A percentile compares a stretch with the other conserved stretches of the same genome.
These are phyloP conservation scores for Mormoops blainvillei DNA, from an alignment of 2,113 vertebrate genomes.

Conservation along the genomic window DNA sequence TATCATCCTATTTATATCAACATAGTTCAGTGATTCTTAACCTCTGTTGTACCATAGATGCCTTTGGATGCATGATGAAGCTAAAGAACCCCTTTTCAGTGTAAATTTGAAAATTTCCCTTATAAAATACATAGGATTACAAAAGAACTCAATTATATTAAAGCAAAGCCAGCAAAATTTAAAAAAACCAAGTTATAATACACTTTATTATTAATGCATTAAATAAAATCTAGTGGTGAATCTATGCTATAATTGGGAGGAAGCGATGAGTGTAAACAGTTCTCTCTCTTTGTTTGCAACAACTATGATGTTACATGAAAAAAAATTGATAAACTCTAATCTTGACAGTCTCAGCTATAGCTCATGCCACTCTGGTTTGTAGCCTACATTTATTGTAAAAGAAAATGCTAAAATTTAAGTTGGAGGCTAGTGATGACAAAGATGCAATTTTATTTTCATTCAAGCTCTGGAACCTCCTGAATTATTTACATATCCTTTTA, in stretches of 20 bases:
- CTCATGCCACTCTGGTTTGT: neutral
- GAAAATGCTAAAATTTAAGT: neutral
- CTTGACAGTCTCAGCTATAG: neutral
- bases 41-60: neutral
- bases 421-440: neutral
- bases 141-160: neutral
- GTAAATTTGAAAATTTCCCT: neutral
- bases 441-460: constrained; percentile 15
- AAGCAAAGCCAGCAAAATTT: neutral
- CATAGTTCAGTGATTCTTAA: neutral
- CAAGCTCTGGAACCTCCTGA: neutral
- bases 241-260: neutral
- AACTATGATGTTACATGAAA: neutral
- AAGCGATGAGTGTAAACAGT: neutral
- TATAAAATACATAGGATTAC: neutral
- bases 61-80: neutral
- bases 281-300: neutral
- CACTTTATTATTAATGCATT: neutral
- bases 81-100: neutral
- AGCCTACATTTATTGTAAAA: neutral
- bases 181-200: neutral
- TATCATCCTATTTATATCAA: neutral
- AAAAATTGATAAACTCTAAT: neutral
- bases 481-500: neutral
- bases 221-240: neutral